Base-by-base conservation (phyloP, 2,113 vertebrate species). In the Sprattus sprattus region DNA sequence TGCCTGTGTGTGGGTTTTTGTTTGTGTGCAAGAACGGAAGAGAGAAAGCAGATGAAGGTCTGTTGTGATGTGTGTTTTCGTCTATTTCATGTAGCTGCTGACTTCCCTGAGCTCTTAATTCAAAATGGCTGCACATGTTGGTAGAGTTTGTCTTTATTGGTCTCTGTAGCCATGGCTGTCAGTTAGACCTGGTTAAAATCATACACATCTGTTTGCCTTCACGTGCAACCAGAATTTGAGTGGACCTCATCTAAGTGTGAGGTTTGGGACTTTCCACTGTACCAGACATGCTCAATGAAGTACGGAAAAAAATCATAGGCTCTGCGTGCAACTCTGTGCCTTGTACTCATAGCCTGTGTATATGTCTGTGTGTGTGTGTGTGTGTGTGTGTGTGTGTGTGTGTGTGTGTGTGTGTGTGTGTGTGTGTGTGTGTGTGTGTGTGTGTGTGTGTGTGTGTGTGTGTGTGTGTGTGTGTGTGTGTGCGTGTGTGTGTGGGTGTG, bases 371-470 rank as follows among this genome's bases (percentile, higher is more conserved):
- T 64, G 57, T 64, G 57, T 64, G 57, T 18, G 44, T 45, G 81
- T 25, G n/a, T 50, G 81, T 22, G 47, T 54, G 82, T 28, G 82
- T 83, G 49, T 83, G 82, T 44, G 32, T 82, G 81, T 45, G 44
- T 82, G 81, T 82, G 81, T 47, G 15, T 83, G 82, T 8, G 32
- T 83, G 81, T 82, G 81, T 49, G 49, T 49, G 81, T 82, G 25
- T 15, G 81, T 82, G 45, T 78, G 86, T 92, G 57, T 60, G 57
- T 60, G 57, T 60, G 57, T 60, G 13, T 60, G 57, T 60, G 45
- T 80, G 9, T 80, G 1, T 60, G 57, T 60, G 16, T 60, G 11
- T 84, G 13, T 84, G 83, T 84, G n/a, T 46, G 57, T 60, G 16
- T 60, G 57, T n/a, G 16, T 60, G 57, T 60, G 16, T 60, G 57